Evolutionary conservation across 2,888 invertebrate species (phyloP).

Genomic region (Agrenia bidenticulata): DNA sequence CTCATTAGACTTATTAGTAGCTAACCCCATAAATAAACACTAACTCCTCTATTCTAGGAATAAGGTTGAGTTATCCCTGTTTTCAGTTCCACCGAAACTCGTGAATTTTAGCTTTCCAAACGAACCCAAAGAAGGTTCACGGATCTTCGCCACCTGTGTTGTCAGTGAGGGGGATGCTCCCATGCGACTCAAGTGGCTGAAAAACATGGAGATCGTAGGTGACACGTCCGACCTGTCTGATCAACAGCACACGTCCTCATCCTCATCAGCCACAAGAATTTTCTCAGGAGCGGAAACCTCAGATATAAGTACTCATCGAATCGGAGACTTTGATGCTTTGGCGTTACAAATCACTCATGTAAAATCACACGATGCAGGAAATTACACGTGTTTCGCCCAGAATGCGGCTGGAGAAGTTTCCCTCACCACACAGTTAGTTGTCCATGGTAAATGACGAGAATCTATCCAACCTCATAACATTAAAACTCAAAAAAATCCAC

Average conservation of each 20-base stretch:
- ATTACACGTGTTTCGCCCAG: conserved; percentile 45
- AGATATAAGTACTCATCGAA: conserved; percentile 49
- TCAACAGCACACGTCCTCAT: conserved; percentile 24
- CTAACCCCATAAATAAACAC: too few relatives aligned
- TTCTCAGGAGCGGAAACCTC: neutral
- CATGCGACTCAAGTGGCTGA: conserved; percentile 61
- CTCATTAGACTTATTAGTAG: too few relatives aligned
- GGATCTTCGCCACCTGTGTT: conserved; percentile 60
- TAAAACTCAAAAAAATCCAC: neutral
- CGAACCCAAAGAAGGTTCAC: conserved; percentile 58
- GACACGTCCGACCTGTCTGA: neutral
- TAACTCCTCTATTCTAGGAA: too few relatives aligned
- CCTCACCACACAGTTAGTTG: conserved; percentile 38
- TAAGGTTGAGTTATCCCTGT: too few relatives aligned
- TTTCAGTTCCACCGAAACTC: conserved; percentile 61
- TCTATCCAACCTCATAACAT: conserved; percentile 1
- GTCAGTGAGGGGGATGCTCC: conserved; percentile 62
- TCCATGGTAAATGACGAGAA: conserved; percentile 43
- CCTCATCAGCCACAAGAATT: neutral
- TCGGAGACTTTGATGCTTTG: conserved; percentile 51
- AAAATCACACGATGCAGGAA: conserved; percentile 53
- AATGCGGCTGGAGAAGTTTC: conserved; percentile 36
- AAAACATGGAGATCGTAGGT: conserved; percentile 54
- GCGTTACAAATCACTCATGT: conserved; percentile 47
- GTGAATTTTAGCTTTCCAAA: conserved; percentile 60